These are phyloP conservation scores for Pharmacophagus antenor DNA, from an alignment of 2,888 invertebrate genomes.

Conservation along the genomic window DNA sequence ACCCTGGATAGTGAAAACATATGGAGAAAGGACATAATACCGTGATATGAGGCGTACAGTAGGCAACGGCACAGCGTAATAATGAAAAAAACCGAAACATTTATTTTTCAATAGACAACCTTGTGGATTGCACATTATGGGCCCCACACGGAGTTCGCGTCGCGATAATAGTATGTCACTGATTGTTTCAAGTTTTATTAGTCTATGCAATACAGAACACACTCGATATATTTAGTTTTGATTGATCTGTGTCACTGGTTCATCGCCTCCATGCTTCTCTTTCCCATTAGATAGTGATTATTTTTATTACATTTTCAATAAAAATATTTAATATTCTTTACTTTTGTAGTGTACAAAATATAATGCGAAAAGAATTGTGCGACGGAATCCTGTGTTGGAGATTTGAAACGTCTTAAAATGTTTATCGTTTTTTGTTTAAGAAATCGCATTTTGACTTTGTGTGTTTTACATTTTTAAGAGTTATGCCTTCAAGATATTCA, in stretches of 20 bases:
- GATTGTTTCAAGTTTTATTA: conserved; percentile 12
- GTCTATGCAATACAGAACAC: neutral
- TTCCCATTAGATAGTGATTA: neutral
- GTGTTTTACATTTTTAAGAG: too few species aligned
- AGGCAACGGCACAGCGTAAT: too few species aligned
- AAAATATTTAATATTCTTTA: neutral
- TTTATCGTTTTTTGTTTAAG: too few species aligned
- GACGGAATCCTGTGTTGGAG: neutral
- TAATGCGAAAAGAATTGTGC: neutral
- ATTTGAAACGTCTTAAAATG: too few species aligned
- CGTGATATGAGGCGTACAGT: too few species aligned
- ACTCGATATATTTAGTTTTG: neutral
- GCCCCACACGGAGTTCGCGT: conserved; percentile 6
- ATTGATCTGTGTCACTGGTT: neutral
- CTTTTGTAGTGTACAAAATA: neutral
- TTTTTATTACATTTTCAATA: neutral
- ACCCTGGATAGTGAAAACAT: too few species aligned
- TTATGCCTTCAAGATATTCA: too few species aligned
- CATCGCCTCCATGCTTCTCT: neutral
- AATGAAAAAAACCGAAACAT: neutral
- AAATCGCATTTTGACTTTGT: too few species aligned
- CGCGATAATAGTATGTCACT: neutral
- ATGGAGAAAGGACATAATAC: too few species aligned
- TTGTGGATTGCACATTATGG: conserved; percentile 5
- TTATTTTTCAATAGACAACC: conserved; percentile 5